Percentiles rank a stretch among this genome's conserved stretches.
Conservation (phyloP, 1,140 invertebrate genomes). For the Zeugodacus cucurbitae region DNA sequence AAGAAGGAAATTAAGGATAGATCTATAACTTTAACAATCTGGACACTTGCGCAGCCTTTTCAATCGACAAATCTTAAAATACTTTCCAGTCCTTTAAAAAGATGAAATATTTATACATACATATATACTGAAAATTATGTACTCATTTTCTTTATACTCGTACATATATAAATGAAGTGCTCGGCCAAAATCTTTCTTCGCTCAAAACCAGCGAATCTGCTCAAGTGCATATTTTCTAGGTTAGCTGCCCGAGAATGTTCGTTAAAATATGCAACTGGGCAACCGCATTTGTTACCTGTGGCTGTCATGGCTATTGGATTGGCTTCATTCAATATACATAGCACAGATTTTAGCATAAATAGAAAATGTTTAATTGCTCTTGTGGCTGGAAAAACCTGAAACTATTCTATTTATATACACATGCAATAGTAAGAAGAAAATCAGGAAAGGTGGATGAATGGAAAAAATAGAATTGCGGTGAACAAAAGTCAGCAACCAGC, state of each 20-base stretch:
- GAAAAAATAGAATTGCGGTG: not conserved
- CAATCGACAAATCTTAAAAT: too few species aligned
- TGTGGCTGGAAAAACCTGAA: slow-evolving; percentile 19
- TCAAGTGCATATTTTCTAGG: not conserved
- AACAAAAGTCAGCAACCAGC: not conserved
- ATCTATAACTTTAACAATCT: too few species aligned
- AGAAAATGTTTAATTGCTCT: slow-evolving; percentile 34
- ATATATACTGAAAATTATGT: too few species aligned
- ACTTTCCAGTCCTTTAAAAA: too few species aligned
- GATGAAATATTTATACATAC: too few species aligned
- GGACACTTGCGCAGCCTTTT: too few species aligned
- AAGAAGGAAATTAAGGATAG: too few species aligned
- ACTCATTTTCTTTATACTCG: not conserved
- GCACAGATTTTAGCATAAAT: slow-evolving; percentile 13
- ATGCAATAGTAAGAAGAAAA: not conserved
- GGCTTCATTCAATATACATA: not conserved
- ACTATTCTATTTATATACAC: slow-evolving; percentile 16
- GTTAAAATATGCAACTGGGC: not conserved
- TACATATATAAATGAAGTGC: not conserved
- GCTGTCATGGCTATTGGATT: not conserved
- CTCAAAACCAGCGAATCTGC: not conserved
- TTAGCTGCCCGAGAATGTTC: not conserved
- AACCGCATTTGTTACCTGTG: slow-evolving; percentile 3
- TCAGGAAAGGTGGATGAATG: not conserved
- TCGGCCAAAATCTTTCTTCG: not conserved